Percentiles rank a stretch among this genome's conserved stretches.
phyloP scores from a whole-genome alignment of 2,797 vertebrate genomes.

The Enteromius argenteus region DNA sequence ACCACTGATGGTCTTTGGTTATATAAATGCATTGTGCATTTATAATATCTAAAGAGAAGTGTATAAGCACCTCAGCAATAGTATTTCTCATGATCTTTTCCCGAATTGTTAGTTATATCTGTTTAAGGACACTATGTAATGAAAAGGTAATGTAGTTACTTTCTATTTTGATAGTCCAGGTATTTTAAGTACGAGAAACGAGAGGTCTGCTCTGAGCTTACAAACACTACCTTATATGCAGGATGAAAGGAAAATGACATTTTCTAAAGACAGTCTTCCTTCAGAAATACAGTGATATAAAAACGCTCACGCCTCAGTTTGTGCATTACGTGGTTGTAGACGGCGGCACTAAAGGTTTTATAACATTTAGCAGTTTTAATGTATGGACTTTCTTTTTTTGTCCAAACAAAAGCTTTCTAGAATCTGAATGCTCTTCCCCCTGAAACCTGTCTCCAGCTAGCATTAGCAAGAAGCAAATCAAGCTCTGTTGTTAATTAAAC shows the following conservation, averaged over 20 bases:
- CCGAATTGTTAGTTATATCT: background rate
- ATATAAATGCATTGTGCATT: too few species aligned
- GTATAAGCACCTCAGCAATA: background rate
- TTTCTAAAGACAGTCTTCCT: too few species aligned
- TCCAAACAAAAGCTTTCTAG: background rate
- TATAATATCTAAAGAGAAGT: too few species aligned
- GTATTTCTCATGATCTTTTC: background rate
- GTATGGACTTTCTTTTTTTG: background rate
- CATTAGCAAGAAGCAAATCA: background rate
- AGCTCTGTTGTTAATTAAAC: background rate
- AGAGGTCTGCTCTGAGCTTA: too few species aligned
- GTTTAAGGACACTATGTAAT: background rate
- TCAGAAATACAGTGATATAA: too few species aligned
- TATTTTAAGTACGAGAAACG: too few species aligned
- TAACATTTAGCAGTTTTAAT: background rate
- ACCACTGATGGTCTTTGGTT: slow-evolving; percentile 25
- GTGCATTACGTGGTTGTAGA: too few species aligned
- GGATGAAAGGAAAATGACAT: too few species aligned
- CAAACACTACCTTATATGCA: too few species aligned
- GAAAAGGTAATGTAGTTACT: background rate
- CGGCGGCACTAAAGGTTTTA: too few species aligned
- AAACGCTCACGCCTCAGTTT: too few species aligned
- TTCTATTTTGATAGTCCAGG: too few species aligned
- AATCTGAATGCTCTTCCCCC: background rate
- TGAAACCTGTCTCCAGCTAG: background rate